Conservation (phyloP, 2,113 vertebrate species). For the Anarrhichthys ocellatus region DNA sequence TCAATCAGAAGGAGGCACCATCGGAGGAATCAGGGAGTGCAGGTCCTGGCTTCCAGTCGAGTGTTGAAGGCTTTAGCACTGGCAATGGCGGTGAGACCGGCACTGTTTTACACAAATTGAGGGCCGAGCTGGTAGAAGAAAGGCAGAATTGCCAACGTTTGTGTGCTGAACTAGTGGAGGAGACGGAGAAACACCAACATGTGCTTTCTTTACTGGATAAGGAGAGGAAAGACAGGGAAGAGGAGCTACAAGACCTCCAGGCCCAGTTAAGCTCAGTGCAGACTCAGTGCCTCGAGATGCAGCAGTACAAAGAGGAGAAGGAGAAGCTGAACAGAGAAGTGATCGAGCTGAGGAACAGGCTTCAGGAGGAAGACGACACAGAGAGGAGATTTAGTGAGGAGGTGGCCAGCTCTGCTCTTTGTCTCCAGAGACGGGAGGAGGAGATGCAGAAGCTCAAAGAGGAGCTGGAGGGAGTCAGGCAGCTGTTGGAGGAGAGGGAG, state of each 20-base stretch:
- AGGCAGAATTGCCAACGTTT: conserved; percentile 56
- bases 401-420: conserved; percentile 56
- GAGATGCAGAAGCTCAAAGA: conserved; percentile 62
- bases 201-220: conserved; percentile 79
- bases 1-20: conserved; percentile 65
- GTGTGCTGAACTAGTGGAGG: conserved; percentile 69
- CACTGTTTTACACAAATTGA: conserved; percentile 71
- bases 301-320: conserved; percentile 82
- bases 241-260: conserved; percentile 78
- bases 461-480: conserved; percentile 59
- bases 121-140: conserved; percentile 76
- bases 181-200: conserved; percentile 65
- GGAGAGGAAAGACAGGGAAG: conserved; percentile 69
- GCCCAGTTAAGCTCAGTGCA: conserved; percentile 74
- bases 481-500: conserved; percentile 71
- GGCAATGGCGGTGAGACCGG: conserved; percentile 35
- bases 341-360: conserved; percentile 75
- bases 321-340: conserved; percentile 82
- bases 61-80: conserved; percentile 54
- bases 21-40: conserved; percentile 67
- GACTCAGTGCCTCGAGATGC: conserved; percentile 76
- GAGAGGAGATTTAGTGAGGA: conserved; percentile 72
- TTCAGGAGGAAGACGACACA: conserved; percentile 69
- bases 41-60: not conserved
- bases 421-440: conserved; percentile 68